A percentile compares a stretch with the other conserved stretches of the same genome.
Evolutionary conservation across 2,797 vertebrate genomes (phyloP).

Genomic region (Hipposideros larvatus): DNA sequence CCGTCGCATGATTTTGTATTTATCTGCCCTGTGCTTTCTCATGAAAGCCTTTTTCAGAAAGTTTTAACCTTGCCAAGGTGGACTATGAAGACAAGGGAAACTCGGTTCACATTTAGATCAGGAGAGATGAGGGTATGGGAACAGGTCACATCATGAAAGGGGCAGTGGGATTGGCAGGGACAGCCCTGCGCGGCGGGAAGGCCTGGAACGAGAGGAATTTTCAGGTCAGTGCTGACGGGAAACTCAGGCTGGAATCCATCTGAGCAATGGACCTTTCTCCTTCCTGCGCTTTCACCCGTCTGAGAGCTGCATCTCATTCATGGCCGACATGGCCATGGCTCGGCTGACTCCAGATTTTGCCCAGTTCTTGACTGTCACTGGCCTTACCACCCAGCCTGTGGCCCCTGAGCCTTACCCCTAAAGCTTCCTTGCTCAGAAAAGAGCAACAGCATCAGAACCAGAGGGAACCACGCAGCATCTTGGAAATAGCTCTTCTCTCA

Average conservation of each 20-base stretch:
- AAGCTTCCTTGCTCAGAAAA: neutral
- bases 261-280: rapidly evolving
- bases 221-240: neutral
- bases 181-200: neutral
- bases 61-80: neutral
- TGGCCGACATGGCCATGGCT: neutral
- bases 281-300: neutral
- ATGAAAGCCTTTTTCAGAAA: neutral
- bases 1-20: no score
- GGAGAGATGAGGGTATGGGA: neutral
- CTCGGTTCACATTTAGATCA: neutral
- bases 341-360: neutral
- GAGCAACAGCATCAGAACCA: neutral
- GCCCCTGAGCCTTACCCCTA: neutral
- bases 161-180: neutral
- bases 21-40: neutral
- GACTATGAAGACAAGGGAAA: neutral
- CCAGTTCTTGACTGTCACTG: neutral
- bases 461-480: neutral
- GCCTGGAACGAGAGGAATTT: neutral
- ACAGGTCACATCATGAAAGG: neutral
- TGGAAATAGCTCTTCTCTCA: neutral
- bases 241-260: neutral
- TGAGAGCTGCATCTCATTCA: neutral
- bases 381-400: neutral